Evolutionary conservation across 2,797 vertebrate genomes (phyloP), one percentile per base, ranked within the genome.

Genomic region (Balearica regulorum): DNA sequence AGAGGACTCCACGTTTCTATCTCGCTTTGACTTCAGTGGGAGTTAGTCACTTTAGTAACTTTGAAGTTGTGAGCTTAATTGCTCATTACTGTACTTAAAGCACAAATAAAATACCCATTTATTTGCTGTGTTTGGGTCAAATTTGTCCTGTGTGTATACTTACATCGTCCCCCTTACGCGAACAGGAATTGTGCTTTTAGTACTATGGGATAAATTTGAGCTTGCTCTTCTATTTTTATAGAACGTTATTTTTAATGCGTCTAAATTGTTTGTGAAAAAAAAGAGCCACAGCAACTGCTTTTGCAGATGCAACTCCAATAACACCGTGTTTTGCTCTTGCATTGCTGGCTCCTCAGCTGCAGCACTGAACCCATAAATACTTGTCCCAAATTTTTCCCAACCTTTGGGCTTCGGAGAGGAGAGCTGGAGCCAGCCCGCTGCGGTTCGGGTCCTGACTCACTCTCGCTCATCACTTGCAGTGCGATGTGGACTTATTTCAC

Each of bases 31-130:
- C 82, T 95, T 87, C 8, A 5, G 66, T 75, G 46, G 62, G 93
- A 86, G 72, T 92, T 83, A 86, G 61, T 65, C 46, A 39, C 79
- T 85, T 83, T 14, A 83, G 53, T 16, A 84, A 83, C 70, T 88
- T 91, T 90, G 89, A 94, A 76, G 76, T 85, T 89, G 64, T 62
- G 79, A 81, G 76, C 83, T 62, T 90, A 96, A 90, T 95, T 94
- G 76, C 70, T 94, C 60, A 5, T 55, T 87, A 55, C 57, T 44
- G 22, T 94, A 69, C 58, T 84, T 90, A 72, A 94, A 93, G 86
- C 48, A 84, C 57, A 79, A 93, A 73, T 83, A 86, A 81, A 88
- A 26, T 12, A 51, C 57, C 9, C 54, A 70, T 87, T 96, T 92
- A 79, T 95, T 96, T 89, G 76, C 72, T 2, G 1, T 16, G 54